Percentiles rank a stretch among this genome's conserved stretches.
phyloP scores from a whole-genome alignment of 1,140 invertebrate genomes.

The Lysiphlebus fabarum region DNA sequence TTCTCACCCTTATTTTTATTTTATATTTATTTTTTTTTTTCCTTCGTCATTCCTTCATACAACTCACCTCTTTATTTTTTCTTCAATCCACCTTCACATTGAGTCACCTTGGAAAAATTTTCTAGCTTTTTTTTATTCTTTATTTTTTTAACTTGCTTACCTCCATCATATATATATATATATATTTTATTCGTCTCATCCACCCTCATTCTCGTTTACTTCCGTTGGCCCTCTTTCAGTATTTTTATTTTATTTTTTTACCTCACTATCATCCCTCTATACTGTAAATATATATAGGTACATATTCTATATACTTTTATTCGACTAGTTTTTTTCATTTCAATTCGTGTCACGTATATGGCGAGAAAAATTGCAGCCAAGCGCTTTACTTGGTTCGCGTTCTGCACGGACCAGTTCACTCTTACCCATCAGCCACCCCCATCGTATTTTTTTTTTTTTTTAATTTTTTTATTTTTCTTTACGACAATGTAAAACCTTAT shows the following conservation, averaged over 20 bases:
- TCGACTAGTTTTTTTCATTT: slow-evolving; percentile 40
- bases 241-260: slow-evolving; percentile 9
- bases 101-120: slow-evolving; percentile 27
- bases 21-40: background rate
- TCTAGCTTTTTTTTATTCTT: slow-evolving; percentile 25
- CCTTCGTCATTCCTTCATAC: background rate
- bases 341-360: slow-evolving; percentile 56
- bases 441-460: slow-evolving; percentile 14
- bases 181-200: background rate
- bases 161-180: slow-evolving; percentile 22
- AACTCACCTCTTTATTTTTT: slow-evolving; percentile 12
- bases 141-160: slow-evolving; percentile 25
- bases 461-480: too few relatives aligned
- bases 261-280: slow-evolving; percentile 8
- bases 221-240: slow-evolving; percentile 12
- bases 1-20: background rate
- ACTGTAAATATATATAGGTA: too few relatives aligned
- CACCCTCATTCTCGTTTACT: slow-evolving; percentile 28
- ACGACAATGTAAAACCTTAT: background rate
- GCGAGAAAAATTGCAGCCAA: slow-evolving; percentile 58
- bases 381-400: slow-evolving; percentile 55
- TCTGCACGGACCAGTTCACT: slow-evolving; percentile 49
- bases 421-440: slow-evolving; percentile 14
- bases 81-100: slow-evolving; percentile 5
- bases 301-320: background rate